A percentile compares a stretch with the other conserved stretches of the same genome.
Conservation (phyloP, 2,797 vertebrate species). For the Anabas testudineus region DNA sequence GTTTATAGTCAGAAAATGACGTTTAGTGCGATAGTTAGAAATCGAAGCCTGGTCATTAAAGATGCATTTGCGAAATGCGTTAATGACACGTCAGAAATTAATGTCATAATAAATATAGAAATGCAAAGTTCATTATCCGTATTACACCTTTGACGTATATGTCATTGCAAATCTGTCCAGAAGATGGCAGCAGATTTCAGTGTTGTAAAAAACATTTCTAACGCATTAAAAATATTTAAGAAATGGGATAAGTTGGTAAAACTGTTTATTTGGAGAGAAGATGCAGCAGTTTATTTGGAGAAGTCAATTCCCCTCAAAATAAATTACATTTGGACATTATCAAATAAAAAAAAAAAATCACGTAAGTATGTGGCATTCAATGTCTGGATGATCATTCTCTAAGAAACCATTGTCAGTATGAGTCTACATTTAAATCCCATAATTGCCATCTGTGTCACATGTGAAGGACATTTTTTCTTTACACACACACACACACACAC, state of each 20-base stretch:
- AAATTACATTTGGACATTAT: background rate
- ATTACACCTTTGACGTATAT: background rate
- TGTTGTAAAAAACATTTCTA: background rate
- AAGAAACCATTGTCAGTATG: background rate
- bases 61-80: no score
- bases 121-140: no score
- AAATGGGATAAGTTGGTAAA: background rate
- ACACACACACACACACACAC: no score
- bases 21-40: no score
- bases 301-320: background rate
- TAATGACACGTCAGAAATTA: no score
- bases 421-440: background rate
- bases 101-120: no score
- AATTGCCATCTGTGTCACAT: conserved; percentile 19
- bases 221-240: background rate
- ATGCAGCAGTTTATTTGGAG: background rate
- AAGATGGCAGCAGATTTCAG: conserved; percentile 59
- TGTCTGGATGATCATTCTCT: background rate
- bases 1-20: no score
- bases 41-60: no score
- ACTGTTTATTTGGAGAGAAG: background rate
- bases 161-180: conserved; percentile 43
- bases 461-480: background rate
- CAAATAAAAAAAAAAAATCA: no score
- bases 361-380: background rate